These are phyloP conservation scores for Hylaea fasciaria DNA, from an alignment of 2,888 invertebrate species.

Conservation along the genomic window DNA sequence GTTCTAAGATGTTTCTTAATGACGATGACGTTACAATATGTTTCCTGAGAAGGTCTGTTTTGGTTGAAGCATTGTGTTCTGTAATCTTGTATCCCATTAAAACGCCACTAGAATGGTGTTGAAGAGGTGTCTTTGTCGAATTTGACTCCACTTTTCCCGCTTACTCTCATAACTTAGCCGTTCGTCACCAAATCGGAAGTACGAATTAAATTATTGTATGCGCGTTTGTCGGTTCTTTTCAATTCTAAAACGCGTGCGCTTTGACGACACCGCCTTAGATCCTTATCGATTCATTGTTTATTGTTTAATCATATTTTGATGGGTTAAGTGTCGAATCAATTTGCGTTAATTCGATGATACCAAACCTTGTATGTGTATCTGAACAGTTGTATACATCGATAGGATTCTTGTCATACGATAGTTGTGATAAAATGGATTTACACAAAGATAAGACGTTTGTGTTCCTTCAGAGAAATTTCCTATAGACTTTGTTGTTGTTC, in stretches of 20 bases:
- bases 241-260: slow-evolving; percentile 50
- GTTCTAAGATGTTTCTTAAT: too few species aligned
- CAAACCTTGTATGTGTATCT: slow-evolving; percentile 5
- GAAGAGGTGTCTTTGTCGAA: not conserved
- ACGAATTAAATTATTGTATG: slow-evolving; percentile 60
- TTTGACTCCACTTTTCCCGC: not conserved
- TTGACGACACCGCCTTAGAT: slow-evolving; percentile 53
- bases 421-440: not conserved
- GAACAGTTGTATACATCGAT: not conserved
- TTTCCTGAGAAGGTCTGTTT: too few species aligned
- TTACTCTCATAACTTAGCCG: slow-evolving; percentile 28
- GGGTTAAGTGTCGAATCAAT: slow-evolving; percentile 28
- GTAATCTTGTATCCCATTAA: too few species aligned
- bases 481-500: too few species aligned
- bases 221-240: slow-evolving; percentile 61
- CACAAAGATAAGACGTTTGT: not conserved
- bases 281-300: slow-evolving; percentile 58
- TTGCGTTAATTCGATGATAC: slow-evolving; percentile 18
- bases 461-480: not conserved
- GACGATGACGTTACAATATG: too few species aligned
- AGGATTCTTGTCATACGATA: not conserved
- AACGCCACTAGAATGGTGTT: too few species aligned
- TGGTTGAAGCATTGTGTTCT: too few species aligned
- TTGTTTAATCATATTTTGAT: slow-evolving; percentile 48
- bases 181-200: slow-evolving; percentile 66